Conservation (phyloP, 2,888 invertebrate species). For the Chymomyza caudatula region DNA sequence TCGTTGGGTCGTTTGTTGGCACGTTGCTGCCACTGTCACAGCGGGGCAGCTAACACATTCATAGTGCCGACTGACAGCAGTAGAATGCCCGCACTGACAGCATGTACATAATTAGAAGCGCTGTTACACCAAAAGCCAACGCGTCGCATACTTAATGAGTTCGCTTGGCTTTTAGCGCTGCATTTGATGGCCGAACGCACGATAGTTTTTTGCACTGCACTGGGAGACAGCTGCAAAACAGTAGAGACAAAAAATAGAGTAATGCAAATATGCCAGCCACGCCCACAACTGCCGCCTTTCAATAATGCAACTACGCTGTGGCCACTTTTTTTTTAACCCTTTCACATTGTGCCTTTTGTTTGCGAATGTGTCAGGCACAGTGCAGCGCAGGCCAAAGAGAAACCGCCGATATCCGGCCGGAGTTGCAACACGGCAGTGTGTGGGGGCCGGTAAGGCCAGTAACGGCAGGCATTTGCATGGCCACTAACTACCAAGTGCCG, state of each 20-base stretch:
- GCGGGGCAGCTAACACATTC: background rate
- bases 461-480: constrained; percentile 48
- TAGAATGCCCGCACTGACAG: constrained; percentile 1
- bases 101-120: constrained; percentile 52
- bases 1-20: background rate
- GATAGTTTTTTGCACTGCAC: constrained; percentile 15
- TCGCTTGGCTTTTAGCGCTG: constrained; percentile 47
- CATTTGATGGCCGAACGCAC: constrained; percentile 41
- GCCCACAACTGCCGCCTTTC: constrained; percentile 13
- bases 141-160: constrained; percentile 61
- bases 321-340: background rate
- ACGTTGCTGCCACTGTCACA: background rate
- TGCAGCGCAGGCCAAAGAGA: constrained; percentile 26
- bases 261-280: background rate
- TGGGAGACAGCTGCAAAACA: background rate
- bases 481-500: constrained; percentile 51
- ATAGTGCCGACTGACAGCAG: background rate
- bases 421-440: background rate
- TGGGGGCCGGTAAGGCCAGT: background rate
- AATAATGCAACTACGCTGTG: constrained; percentile 44
- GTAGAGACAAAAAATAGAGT: constrained; percentile 16
- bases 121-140: constrained; percentile 23
- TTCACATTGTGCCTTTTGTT: constrained; percentile 31
- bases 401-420: constrained; percentile 51
- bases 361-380: constrained; percentile 29